Conservation (phyloP, 1,140 invertebrate species). For the Penaeus vannamei region DNA sequence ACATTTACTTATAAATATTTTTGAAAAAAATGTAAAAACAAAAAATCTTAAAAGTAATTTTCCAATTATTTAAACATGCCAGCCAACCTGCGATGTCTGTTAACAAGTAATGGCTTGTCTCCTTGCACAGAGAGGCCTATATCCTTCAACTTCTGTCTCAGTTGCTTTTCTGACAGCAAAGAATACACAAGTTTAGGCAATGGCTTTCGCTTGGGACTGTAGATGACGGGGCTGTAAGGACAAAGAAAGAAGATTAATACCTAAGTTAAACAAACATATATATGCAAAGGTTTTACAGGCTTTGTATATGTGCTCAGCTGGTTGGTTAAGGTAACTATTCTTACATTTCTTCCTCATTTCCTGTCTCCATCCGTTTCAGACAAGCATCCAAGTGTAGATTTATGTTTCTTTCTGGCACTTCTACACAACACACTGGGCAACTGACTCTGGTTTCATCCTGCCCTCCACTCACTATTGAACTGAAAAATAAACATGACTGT, state of each 20-base stretch:
- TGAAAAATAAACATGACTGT: not conserved
- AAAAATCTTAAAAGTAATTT: not conserved
- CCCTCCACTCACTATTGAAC: not conserved
- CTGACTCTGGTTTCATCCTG: not conserved
- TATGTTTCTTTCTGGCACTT: conserved; percentile 36
- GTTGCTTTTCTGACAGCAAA: conserved; percentile 36
- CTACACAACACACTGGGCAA: conserved; percentile 43
- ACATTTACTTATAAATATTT: too few relatives aligned
- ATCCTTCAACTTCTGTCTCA: conserved; percentile 40
- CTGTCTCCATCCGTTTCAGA: conserved; percentile 8
- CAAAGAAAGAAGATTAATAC: not conserved
- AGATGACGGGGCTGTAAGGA: not conserved
- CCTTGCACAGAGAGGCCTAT: conserved; percentile 19
- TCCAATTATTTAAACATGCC: not conserved
- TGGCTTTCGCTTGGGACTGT: conserved; percentile 16
- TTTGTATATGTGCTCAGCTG: too few relatives aligned
- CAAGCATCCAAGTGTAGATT: conserved; percentile 53
- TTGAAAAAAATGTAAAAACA: not conserved
- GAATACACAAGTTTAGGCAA: conserved; percentile 45
- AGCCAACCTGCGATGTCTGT: conserved; percentile 41
- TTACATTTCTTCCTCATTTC: conserved; percentile 9
- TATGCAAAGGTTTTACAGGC: not conserved
- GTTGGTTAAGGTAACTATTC: not conserved
- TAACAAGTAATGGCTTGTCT: conserved; percentile 10
- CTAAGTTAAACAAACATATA: not conserved